Conservation (phyloP, 2,797 vertebrate genomes). For the Paguma larvata region DNA sequence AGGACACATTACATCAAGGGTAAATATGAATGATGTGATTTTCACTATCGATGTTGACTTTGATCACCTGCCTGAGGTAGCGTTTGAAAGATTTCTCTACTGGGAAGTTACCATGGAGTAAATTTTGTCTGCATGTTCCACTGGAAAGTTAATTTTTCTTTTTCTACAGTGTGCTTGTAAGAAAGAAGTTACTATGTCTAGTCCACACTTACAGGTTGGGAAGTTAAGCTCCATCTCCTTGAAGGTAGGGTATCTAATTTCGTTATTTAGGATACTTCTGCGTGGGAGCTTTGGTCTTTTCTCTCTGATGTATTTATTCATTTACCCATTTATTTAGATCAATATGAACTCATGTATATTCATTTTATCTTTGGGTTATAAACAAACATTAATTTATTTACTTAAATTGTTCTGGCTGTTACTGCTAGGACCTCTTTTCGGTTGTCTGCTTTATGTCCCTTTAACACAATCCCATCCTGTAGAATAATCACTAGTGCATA, state of each 20-base stretch:
- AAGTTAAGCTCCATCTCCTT: not conserved
- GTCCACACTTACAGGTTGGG: not conserved
- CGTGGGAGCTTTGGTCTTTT: not conserved
- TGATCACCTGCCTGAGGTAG: not conserved
- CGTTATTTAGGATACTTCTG: not conserved
- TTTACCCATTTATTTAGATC: not conserved
- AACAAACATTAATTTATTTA: not conserved
- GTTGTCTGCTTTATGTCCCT: not conserved
- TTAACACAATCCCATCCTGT: not conserved
- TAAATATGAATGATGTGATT: not conserved
- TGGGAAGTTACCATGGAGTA: not conserved
- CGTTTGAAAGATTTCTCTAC: not conserved
- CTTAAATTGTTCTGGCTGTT: not conserved
- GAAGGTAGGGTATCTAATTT: not conserved
- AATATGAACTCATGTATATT: not conserved
- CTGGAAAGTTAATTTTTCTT: not conserved
- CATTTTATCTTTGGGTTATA: not conserved
- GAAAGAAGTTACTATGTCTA: not conserved
- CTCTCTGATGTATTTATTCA: not conserved
- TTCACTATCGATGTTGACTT: not conserved
- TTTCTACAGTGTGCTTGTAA: not conserved
- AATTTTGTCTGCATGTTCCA: not conserved
- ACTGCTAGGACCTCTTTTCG: not conserved
- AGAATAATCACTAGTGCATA: not conserved
- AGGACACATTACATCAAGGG: not conserved